A percentile compares a stretch with the other conserved stretches of the same genome.
Conservation (phyloP, 2,888 invertebrate genomes). For the Hecatera dysodea region DNA sequence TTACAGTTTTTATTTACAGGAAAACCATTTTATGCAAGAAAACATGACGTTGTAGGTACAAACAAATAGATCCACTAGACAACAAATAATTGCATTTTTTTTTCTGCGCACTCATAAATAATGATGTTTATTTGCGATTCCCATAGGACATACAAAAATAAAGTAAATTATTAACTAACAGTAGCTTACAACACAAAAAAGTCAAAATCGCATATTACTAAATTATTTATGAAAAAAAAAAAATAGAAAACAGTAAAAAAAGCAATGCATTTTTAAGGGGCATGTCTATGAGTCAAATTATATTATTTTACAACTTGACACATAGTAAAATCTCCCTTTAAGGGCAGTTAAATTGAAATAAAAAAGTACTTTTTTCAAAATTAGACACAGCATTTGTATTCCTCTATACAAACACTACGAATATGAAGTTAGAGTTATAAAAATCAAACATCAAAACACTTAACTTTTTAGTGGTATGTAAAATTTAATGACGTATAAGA, state of each 20-base stretch:
- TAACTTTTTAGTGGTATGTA: constrained; percentile 45
- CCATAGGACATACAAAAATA: too few relatives aligned
- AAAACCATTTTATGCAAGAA: background rate
- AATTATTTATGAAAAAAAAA: too few relatives aligned
- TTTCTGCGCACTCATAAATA: too few relatives aligned
- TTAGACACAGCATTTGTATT: constrained; percentile 35
- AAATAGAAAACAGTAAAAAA: background rate
- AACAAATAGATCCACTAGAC: constrained; percentile 1
- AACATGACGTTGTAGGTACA: background rate
- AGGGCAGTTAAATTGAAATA: constrained; percentile 33
- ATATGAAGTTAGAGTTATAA: constrained; percentile 34
- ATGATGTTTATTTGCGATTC: too few relatives aligned
- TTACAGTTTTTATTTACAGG: background rate
- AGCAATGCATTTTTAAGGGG: background rate
- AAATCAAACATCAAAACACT: constrained; percentile 30
- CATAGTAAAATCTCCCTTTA: constrained; percentile 31
- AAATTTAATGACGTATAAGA: constrained; percentile 52
- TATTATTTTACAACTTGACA: constrained; percentile 33
- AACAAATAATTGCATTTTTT: background rate
- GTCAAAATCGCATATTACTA: too few relatives aligned
- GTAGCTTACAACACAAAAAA: too few relatives aligned
- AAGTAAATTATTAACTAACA: too few relatives aligned
- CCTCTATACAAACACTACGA: constrained; percentile 27
- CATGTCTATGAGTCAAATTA: background rate
- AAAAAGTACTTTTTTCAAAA: constrained; percentile 46